Conservation (phyloP, 2,113 vertebrate species). For the Colius striatus region DNA sequence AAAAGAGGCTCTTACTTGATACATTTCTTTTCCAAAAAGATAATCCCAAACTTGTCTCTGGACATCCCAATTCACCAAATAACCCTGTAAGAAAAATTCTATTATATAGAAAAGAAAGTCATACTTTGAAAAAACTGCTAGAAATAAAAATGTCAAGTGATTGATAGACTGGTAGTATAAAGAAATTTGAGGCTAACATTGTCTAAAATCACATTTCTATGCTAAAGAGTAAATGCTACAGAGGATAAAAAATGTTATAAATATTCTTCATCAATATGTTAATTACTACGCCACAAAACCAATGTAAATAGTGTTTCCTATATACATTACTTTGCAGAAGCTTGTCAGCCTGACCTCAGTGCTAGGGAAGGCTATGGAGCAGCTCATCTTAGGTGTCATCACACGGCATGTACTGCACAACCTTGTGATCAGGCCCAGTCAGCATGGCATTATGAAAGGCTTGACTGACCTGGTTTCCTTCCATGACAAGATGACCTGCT, state of each 20-base stretch:
- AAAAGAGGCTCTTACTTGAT: constrained; percentile 84
- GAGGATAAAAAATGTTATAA: background rate
- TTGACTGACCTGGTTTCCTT: background rate
- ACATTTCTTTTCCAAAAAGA: constrained; percentile 99
- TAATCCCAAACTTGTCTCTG: constrained; percentile 99
- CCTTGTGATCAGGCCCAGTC: background rate
- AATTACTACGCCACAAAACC: background rate
- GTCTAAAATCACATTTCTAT: background rate
- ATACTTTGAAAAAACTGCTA: background rate
- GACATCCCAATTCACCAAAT: constrained; percentile 99
- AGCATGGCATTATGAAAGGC: background rate
- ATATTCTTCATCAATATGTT: background rate
- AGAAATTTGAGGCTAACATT: background rate
- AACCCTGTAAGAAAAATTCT: constrained; percentile 81
- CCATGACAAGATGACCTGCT: background rate
- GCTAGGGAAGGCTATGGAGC: background rate
- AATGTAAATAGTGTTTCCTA: background rate
- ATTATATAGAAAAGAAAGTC: background rate
- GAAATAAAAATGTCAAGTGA: background rate
- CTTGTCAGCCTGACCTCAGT: background rate
- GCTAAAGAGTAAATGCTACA: background rate
- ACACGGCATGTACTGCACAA: rapidly evolving
- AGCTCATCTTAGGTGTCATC: background rate
- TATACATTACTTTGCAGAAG: background rate
- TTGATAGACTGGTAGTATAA: background rate